These are phyloP conservation scores for Podarcis muralis DNA, from an alignment of 2,113 vertebrate genomes.

Conservation along the genomic window DNA sequence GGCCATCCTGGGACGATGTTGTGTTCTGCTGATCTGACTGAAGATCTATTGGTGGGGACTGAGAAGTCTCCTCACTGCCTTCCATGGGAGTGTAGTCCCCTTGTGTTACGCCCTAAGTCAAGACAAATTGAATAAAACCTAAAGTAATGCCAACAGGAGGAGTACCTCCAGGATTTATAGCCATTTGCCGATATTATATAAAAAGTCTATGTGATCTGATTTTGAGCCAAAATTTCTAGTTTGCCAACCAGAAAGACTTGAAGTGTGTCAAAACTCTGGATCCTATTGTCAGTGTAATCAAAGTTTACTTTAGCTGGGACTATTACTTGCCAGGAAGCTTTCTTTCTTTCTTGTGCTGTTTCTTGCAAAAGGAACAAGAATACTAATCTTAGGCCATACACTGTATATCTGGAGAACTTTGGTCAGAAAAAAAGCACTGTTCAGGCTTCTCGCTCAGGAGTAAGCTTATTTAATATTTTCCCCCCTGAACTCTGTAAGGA, in stretches of 20 bases:
- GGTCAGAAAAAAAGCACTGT: neutral
- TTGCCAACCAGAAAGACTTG: neutral
- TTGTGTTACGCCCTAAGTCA: slow-evolving; percentile 78
- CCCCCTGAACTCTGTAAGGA: neutral
- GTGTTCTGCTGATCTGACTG: slow-evolving; percentile 79
- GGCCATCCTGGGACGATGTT: slow-evolving; percentile 78
- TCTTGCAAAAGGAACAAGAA: no score
- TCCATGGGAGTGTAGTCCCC: slow-evolving; percentile 87
- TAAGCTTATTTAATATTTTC: neutral
- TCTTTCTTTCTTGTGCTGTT: no score
- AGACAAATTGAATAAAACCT: neutral
- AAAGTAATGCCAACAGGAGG: neutral
- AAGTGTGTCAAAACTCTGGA: neutral
- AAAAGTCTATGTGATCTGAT: neutral
- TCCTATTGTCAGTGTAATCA: neutral
- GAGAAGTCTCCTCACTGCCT: slow-evolving; percentile 82
- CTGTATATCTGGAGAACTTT: no score
- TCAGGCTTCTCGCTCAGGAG: neutral
- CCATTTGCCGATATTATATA: neutral
- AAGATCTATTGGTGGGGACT: slow-evolving; percentile 83
- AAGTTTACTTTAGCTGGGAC: no score
- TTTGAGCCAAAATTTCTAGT: neutral
- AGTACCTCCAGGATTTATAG: neutral
- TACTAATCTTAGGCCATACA: no score
- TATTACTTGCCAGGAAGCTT: no score